Base-by-base conservation (phyloP, 2,113 vertebrate species). In the Periophthalmus modestus region DNA sequence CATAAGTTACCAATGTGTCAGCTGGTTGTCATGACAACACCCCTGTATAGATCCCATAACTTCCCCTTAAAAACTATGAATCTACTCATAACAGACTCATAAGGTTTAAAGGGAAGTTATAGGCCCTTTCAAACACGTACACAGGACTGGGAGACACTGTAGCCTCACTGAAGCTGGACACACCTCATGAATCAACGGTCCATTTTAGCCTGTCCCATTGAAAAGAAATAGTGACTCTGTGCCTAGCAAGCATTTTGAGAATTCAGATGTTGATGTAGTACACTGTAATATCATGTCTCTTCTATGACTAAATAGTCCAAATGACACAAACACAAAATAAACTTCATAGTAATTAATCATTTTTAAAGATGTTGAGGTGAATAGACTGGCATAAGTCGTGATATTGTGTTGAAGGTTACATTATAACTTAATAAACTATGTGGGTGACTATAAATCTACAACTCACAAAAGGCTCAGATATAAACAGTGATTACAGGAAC, bases 401-500 rank as follows among this genome's bases (percentile, higher is more conserved):
- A 18, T 34, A 34, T 7, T 18, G 4, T 43, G 1, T 5, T 43
- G 2, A 46, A 39, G 13, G 48, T 46, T 21, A 50, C 0, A 28
- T 66, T 55, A 39, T 14, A 24, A 65, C 33, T 19, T 21, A 48
- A 55, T 2, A 68, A 70, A 34, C 6, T 21, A 6, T 73, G 18
- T 59, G 74, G 72, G 57, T 57, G 69, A 68, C 18, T 81, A 7
- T 18, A 28, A 18, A 15, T 21, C 2, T 33, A 4, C 34, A 57
- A 43, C 69, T 75, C 61, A 68, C 11, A 82, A 65, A 65, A 75
- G 14, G 55, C 69, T 77, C 66, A 58, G 73, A 50, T 72, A 61
- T 78, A 87, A 79, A 86, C 80, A 82, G 50, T 59, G 68, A 74
- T 66, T 62, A 24, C 62, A 50, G 61, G 50, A 81, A 80, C 71